Evolutionary conservation across 2,113 vertebrate genomes (phyloP).

Genomic region (Gila orcuttii): DNA sequence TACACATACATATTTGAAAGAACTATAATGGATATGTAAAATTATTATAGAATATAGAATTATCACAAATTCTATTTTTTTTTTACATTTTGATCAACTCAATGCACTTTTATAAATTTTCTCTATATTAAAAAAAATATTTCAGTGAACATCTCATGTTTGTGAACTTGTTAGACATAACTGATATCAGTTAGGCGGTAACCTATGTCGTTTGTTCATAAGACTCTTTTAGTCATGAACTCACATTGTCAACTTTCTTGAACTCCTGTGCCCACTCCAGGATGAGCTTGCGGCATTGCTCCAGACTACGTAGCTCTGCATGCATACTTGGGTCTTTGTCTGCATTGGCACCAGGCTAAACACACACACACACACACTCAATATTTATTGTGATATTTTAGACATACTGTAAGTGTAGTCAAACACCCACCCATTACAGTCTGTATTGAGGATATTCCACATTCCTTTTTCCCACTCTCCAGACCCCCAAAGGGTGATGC

Average conservation of each 20-base stretch:
- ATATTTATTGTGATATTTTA: background rate
- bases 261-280: constrained; percentile 59
- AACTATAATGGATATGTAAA: too few species aligned
- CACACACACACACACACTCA: background rate
- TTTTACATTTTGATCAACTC: too few species aligned
- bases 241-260: constrained; percentile 48
- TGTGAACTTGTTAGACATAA: background rate
- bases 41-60: too few species aligned
- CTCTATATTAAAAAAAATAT: background rate
- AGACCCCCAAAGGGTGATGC: background rate
- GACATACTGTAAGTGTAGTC: background rate
- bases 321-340: background rate
- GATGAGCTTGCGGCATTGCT: constrained; percentile 55
- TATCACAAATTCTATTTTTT: too few species aligned
- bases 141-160: background rate
- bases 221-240: background rate
- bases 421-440: background rate
- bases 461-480: background rate
- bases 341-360: constrained; percentile 25
- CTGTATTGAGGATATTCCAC: background rate
- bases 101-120: background rate
- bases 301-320: constrained; percentile 39
- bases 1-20: too few species aligned
- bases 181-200: background rate
- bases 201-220: background rate